Evolutionary conservation across 2,888 invertebrate genomes (phyloP).

Genomic region (Cetonia aurata): DNA sequence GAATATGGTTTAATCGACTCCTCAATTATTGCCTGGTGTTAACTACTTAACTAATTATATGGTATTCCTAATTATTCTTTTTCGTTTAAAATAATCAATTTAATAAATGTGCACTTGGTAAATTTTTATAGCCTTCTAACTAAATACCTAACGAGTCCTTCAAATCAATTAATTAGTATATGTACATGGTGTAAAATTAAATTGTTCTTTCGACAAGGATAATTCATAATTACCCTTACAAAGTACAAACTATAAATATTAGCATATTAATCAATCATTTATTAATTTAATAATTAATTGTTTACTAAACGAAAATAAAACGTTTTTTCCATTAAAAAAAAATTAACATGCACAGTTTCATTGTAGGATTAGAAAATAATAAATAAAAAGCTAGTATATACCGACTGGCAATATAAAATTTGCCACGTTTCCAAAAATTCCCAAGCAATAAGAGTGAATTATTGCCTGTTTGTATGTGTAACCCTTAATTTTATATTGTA

Average conservation of each 20-base stretch:
- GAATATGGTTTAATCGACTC: too few relatives aligned
- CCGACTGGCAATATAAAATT: conserved; percentile 24
- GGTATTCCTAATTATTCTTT: not conserved
- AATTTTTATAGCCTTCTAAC: not conserved
- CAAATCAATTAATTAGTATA: not conserved
- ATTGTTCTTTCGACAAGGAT: not conserved
- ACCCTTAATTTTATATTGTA: conserved; percentile 11
- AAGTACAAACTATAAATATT: conserved; percentile 36
- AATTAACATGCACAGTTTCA: not conserved
- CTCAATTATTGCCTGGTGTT: too few relatives aligned
- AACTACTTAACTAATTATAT: too few relatives aligned
- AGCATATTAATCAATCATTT: conserved; percentile 12
- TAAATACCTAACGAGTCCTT: not conserved
- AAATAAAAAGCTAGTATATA: not conserved
- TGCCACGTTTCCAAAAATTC: conserved; percentile 20
- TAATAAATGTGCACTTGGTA: not conserved
- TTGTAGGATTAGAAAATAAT: conserved; percentile 18
- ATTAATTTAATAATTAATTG: not conserved
- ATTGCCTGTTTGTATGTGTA: conserved; percentile 24
- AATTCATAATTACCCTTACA: conserved; percentile 20
- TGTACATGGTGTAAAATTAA: conserved; percentile 11
- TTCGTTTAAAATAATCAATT: conserved; percentile 5
- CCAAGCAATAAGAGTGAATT: conserved; percentile 22
- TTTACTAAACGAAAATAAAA: conserved; percentile 14
- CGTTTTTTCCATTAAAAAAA: conserved; percentile 1